phyloP scores from a whole-genome alignment of 1,140 invertebrate species.

The Archivesica marissinica region DNA sequence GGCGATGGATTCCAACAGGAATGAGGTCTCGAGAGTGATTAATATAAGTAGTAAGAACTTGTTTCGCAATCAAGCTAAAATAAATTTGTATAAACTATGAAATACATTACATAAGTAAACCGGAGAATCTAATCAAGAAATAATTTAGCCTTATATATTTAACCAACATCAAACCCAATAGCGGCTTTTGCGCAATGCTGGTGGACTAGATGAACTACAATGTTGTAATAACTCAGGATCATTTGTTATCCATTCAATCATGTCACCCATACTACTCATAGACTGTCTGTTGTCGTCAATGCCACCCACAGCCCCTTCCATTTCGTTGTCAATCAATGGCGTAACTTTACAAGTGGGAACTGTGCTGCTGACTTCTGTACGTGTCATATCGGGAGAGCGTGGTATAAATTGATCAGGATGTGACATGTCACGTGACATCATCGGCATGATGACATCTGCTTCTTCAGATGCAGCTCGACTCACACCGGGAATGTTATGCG shows the following conservation, averaged over 20 bases:
- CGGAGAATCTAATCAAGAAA: too few species aligned
- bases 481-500: conserved; percentile 67
- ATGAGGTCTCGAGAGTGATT: not conserved
- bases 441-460: conserved; percentile 47
- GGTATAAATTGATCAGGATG: conserved; percentile 48
- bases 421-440: conserved; percentile 49
- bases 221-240: conserved; percentile 66
- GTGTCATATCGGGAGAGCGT: conserved; percentile 69
- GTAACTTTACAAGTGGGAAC: conserved; percentile 78
- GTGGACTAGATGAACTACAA: conserved; percentile 48
- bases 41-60: not conserved
- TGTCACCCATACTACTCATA: conserved; percentile 42
- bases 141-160: too few species aligned
- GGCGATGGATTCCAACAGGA: not conserved
- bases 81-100: too few species aligned
- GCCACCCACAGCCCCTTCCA: conserved; percentile 25
- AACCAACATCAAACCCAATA: conserved; percentile 65
- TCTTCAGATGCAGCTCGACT: conserved; percentile 31
- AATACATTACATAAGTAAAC: too few species aligned
- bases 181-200: conserved; percentile 63
- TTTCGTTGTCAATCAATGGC: conserved; percentile 64
- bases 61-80: not conserved
- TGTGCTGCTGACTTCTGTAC: conserved; percentile 74
- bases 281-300: conserved; percentile 22
- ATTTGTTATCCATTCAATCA: conserved; percentile 63